Evolutionary conservation across 2,888 invertebrate genomes (phyloP).

Genomic region (Cactoblastis cactorum): DNA sequence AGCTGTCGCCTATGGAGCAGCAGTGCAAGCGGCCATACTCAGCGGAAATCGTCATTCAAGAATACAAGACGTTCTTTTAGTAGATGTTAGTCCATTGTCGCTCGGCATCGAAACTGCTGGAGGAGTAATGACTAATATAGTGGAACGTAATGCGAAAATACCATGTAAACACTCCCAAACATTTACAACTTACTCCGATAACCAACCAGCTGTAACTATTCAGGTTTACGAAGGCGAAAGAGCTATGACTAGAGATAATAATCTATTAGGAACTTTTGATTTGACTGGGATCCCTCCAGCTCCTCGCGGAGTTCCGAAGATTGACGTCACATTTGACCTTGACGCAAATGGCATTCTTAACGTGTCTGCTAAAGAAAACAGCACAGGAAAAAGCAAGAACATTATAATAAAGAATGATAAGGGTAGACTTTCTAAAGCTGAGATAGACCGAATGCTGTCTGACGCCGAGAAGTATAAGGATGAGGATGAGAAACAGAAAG

Average conservation of each 20-base stretch:
- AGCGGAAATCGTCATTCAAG: constrained; percentile 85
- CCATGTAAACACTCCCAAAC: constrained; percentile 85
- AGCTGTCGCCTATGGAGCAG: constrained; percentile 88
- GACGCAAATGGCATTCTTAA: constrained; percentile 90
- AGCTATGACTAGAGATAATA: constrained; percentile 88
- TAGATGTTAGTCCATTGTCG: constrained; percentile 81
- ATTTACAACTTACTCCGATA: constrained; percentile 89
- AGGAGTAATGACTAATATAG: constrained; percentile 87
- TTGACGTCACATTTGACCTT: constrained; percentile 85
- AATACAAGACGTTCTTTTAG: constrained; percentile 82
- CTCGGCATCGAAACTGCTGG: constrained; percentile 89
- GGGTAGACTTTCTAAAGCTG: constrained; percentile 88
- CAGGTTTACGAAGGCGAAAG: constrained; percentile 88
- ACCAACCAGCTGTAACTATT: constrained; percentile 85
- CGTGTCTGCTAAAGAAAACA: constrained; percentile 86
- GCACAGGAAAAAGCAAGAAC: constrained; percentile 83
- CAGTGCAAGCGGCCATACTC: constrained; percentile 85
- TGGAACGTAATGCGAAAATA: constrained; percentile 85
- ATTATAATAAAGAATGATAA: constrained; percentile 91
- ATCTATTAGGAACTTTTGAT: constrained; percentile 82
- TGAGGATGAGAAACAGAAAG: constrained; percentile 84
- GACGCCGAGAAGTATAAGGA: constrained; percentile 86
- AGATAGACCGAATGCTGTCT: constrained; percentile 89
- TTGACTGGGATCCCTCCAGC: constrained; percentile 84
- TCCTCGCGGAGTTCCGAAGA: constrained; percentile 82